Conservation (phyloP, 2,113 vertebrate genomes). For the Planiliza haematocheilus region DNA sequence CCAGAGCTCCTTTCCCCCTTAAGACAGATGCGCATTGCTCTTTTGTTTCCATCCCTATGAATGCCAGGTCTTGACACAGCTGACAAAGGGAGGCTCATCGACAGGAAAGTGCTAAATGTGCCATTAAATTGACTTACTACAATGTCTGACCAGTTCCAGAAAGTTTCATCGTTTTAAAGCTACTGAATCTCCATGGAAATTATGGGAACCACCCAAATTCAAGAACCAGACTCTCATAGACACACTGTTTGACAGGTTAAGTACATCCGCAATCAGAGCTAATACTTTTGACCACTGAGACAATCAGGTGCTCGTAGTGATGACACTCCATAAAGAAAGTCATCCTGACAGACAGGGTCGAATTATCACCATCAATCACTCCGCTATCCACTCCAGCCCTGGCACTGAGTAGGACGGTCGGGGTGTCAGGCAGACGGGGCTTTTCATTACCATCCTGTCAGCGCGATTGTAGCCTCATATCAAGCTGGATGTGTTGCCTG, state of each 20-base stretch:
- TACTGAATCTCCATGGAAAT: neutral
- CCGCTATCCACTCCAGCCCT: constrained; percentile 13
- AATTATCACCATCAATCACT: constrained; percentile 67
- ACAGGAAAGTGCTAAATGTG: constrained; percentile 4
- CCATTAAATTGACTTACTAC: neutral
- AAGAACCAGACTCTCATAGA: neutral
- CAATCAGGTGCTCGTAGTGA: constrained; percentile 5
- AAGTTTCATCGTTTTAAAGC: neutral
- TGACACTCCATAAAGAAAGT: constrained; percentile 31
- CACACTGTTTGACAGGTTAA: constrained; percentile 28
- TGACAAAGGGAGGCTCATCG: constrained; percentile 11
- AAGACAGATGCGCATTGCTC: constrained; percentile 51
- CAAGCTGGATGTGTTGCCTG: constrained; percentile 65
- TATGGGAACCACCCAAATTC: neutral
- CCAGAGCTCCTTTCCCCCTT: constrained; percentile 16
- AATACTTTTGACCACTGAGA: constrained; percentile 26
- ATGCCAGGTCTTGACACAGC: constrained; percentile 29
- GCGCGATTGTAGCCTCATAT: constrained; percentile 52
- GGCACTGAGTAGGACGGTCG: constrained; percentile 19
- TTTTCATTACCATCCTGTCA: constrained; percentile 75
- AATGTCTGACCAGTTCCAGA: neutral
- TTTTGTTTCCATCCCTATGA: neutral
- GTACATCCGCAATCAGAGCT: constrained; percentile 3
- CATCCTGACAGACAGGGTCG: constrained; percentile 52
- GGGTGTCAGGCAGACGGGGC: constrained; percentile 36